Evolutionary conservation across 2,797 vertebrate genomes (phyloP).

Genomic region (Kryptolebias ocellatus): DNA sequence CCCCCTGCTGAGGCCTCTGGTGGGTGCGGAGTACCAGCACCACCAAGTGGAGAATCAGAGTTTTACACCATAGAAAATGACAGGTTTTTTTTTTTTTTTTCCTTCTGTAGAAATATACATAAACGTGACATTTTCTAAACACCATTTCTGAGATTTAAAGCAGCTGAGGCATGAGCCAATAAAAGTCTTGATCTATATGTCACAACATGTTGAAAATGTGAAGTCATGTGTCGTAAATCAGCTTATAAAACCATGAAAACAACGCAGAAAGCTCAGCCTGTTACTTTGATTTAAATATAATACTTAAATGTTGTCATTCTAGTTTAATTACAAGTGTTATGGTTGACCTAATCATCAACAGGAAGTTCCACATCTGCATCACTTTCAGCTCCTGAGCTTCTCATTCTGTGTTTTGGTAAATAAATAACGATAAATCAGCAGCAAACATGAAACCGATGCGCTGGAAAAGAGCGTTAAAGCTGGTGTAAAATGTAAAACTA

Average conservation of each 20-base stretch:
- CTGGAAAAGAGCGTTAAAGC: neutral
- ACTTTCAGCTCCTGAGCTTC: too few species aligned
- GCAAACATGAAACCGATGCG: neutral
- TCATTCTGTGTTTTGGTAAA: too few species aligned
- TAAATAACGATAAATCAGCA: neutral
- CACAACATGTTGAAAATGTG: neutral
- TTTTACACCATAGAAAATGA: conserved; percentile 18
- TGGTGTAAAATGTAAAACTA: neutral
- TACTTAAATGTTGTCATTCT: too few species aligned
- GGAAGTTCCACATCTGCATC: too few species aligned
- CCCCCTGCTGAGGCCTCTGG: neutral
- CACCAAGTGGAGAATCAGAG: conserved; percentile 61
- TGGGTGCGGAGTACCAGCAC: conserved; percentile 54
- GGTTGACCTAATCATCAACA: too few species aligned
- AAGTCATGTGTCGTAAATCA: conserved; percentile 22
- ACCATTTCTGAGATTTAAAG: conserved; percentile 28
- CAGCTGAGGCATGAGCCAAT: conserved; percentile 13
- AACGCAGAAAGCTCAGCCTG: neutral
- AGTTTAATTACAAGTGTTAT: too few species aligned
- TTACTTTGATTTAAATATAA: too few species aligned
- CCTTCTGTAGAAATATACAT: neutral
- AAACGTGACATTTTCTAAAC: conserved; percentile 31
- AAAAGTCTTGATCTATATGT: conserved; percentile 14
- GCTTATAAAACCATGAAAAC: conserved; percentile 9
- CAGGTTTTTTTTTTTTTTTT: neutral